Conservation (phyloP, 2,888 invertebrate species). For the Electrophaes corylata region DNA sequence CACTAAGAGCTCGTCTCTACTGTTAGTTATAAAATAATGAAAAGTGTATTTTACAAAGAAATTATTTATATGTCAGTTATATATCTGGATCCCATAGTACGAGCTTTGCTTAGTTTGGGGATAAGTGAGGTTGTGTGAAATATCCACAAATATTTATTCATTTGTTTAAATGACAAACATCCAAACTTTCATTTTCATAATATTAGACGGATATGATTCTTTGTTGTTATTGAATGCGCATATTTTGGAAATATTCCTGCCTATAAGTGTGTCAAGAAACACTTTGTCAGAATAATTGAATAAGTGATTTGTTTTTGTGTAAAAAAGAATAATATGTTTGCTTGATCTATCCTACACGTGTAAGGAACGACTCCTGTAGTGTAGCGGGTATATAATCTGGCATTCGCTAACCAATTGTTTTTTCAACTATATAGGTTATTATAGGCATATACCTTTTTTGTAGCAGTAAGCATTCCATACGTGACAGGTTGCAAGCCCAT, state of each 20-base stretch:
- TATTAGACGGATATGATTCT: neutral
- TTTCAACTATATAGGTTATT: too few relatives aligned
- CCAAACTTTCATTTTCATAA: neutral
- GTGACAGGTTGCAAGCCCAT: too few relatives aligned
- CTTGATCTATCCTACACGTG: neutral
- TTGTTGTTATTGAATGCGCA: slow-evolving; percentile 42
- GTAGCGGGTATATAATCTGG: neutral
- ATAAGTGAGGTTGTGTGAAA: too few relatives aligned
- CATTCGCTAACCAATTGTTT: neutral
- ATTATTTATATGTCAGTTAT: too few relatives aligned
- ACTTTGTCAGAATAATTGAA: slow-evolving; percentile 17
- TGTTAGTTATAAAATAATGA: too few relatives aligned
- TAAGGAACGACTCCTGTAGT: neutral
- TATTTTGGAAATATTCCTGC: slow-evolving; percentile 42
- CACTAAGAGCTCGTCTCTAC: too few relatives aligned
- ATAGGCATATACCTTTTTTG: too few relatives aligned
- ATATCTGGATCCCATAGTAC: too few relatives aligned
- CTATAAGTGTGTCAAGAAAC: slow-evolving; percentile 29
- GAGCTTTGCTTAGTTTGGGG: too few relatives aligned
- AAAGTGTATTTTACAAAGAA: too few relatives aligned
- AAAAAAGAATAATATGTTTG: neutral
- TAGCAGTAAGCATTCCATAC: too few relatives aligned
- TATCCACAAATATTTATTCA: too few relatives aligned
- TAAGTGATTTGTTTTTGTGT: slow-evolving; percentile 10
- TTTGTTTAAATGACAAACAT: neutral